These are phyloP conservation scores for Sebastiscus albofasciatus DNA, from an alignment of 2,797 vertebrate species.

Conservation along the genomic window DNA sequence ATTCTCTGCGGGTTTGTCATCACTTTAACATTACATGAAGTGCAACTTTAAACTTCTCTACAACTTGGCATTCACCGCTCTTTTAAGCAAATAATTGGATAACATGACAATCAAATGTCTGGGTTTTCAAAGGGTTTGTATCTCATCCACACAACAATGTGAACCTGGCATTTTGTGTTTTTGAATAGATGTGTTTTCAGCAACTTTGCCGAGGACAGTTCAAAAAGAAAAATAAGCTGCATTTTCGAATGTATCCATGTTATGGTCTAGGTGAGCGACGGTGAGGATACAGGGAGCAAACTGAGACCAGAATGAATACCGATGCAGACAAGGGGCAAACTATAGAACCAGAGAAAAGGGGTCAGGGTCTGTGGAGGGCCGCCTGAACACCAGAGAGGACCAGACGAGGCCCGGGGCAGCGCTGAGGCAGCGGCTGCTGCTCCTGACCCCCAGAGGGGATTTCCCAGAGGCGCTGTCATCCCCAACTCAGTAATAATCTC, in stretches of 20 bases:
- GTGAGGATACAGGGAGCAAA: not conserved
- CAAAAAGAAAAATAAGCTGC: not conserved
- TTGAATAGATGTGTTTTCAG: not conserved
- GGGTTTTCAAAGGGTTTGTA: not conserved
- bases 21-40: not conserved
- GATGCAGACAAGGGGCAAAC: not conserved
- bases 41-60: not conserved
- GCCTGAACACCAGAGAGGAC: slow-evolving; percentile 31
- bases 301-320: not conserved
- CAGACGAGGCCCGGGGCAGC: slow-evolving; percentile 44
- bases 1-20: not conserved
- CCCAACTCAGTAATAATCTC: slow-evolving; percentile 64
- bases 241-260: not conserved
- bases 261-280: not conserved
- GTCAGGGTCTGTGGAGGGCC: not conserved
- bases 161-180: not conserved
- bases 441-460: slow-evolving; percentile 61
- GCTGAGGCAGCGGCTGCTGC: slow-evolving; percentile 25
- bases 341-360: not conserved
- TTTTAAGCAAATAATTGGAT: not conserved
- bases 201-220: not conserved
- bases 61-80: not conserved
- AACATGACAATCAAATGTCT: not conserved
- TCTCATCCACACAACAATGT: not conserved
- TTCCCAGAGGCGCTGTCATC: slow-evolving; percentile 67